These are phyloP conservation scores for Peromyscus attwateri DNA, from an alignment of 2,797 vertebrate species.

Conservation along the genomic window DNA sequence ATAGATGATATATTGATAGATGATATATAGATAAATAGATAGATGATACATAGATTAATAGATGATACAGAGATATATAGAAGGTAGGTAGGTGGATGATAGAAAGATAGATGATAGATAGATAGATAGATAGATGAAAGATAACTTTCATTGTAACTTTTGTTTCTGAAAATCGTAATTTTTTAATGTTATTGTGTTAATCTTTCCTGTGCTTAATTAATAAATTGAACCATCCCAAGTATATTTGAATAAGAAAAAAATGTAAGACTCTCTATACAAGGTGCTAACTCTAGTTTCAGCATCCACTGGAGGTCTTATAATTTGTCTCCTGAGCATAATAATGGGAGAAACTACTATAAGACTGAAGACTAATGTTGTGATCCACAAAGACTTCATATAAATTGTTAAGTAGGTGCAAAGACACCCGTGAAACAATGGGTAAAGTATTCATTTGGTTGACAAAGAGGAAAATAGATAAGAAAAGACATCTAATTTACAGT, in stretches of 20 bases:
- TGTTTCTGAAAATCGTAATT: not conserved
- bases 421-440: not conserved
- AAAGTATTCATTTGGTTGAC: not conserved
- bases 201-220: not conserved
- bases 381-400: not conserved
- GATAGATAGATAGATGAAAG: not conserved
- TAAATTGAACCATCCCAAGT: not conserved
- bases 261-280: too few species aligned
- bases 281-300: not conserved
- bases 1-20: not conserved
- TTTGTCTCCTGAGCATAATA: not conserved
- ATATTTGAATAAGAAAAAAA: not conserved
- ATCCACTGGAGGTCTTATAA: not conserved
- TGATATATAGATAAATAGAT: not conserved
- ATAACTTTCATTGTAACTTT: not conserved
- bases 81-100: too few species aligned
- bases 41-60: not conserved
- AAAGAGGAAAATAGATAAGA: not conserved
- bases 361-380: not conserved
- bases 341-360: not conserved
- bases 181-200: not conserved
- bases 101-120: not conserved
- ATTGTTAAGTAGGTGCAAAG: conserved; percentile 35
- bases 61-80: not conserved
- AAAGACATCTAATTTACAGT: conserved; percentile 16